These are phyloP conservation scores for Drosophila subsilvestris DNA, from an alignment of 2,888 invertebrate species.

Conservation along the genomic window DNA sequence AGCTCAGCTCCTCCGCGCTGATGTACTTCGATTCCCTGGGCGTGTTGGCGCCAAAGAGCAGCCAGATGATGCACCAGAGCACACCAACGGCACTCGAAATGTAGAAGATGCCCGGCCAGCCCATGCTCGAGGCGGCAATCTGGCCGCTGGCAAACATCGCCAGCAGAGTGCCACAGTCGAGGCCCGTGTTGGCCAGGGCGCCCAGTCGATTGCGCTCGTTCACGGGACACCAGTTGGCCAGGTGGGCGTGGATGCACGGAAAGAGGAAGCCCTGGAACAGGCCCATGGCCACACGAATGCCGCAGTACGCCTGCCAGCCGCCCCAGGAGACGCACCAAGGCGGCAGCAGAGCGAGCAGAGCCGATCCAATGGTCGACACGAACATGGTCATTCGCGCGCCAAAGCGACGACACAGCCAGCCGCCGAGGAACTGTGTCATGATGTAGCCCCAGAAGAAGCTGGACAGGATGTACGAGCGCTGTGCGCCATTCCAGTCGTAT, in stretches of 20 bases:
- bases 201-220: conserved; percentile 87
- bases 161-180: conserved; percentile 88
- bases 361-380: conserved; percentile 87
- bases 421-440: conserved; percentile 87
- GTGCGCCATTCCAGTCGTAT: conserved; percentile 85
- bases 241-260: conserved; percentile 87
- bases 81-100: conserved; percentile 85
- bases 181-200: conserved; percentile 86
- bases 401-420: conserved; percentile 88
- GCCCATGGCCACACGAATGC: conserved; percentile 88
- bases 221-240: conserved; percentile 89
- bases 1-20: conserved; percentile 85
- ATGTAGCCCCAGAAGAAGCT: conserved; percentile 93
- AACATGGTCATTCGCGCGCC: conserved; percentile 88
- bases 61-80: conserved; percentile 86
- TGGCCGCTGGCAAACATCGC: conserved; percentile 87
- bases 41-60: conserved; percentile 86
- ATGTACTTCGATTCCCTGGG: conserved; percentile 86
- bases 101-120: conserved; percentile 89
- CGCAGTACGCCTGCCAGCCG: conserved; percentile 87
- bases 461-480: conserved; percentile 87
- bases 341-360: conserved; percentile 87
- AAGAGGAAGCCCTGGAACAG: conserved; percentile 88
- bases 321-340: conserved; percentile 88
- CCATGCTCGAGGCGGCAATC: conserved; percentile 86